Conservation (phyloP, 2,888 invertebrate genomes). For the Schizaphis graminum region DNA sequence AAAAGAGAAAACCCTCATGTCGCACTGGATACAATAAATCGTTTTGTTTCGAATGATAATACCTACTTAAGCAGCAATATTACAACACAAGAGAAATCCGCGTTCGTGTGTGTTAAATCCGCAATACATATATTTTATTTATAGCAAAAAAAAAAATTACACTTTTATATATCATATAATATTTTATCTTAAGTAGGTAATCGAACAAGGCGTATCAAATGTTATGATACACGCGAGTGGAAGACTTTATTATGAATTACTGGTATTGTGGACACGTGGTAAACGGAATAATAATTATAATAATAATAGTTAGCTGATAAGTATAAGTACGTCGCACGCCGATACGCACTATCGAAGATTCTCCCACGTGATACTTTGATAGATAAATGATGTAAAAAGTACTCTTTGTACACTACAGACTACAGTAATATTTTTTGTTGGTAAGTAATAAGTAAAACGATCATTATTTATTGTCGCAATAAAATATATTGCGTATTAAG, state of each 20-base stretch:
- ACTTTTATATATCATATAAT: neutral
- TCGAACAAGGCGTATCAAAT: neutral
- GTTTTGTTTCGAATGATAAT: neutral
- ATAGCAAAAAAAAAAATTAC: neutral
- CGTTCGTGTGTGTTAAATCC: neutral
- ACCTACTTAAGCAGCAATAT: neutral
- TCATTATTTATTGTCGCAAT: neutral
- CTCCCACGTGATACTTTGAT: too few species aligned
- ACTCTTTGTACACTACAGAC: neutral
- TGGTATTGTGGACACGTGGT: neutral
- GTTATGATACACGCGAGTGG: neutral
- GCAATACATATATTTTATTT: neutral
- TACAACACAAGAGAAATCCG: neutral
- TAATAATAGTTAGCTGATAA: neutral
- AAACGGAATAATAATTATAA: neutral
- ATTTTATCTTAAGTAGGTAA: neutral
- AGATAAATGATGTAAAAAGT: neutral
- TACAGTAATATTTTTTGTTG: too few species aligned
- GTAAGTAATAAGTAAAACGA: neutral
- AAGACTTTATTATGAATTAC: neutral
- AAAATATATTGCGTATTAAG: neutral
- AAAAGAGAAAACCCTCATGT: neutral
- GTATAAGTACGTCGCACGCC: neutral
- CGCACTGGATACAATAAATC: neutral
- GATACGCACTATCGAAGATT: neutral